Conservation (phyloP, 1,140 invertebrate species). For the Brachionus koreanus region DNA sequence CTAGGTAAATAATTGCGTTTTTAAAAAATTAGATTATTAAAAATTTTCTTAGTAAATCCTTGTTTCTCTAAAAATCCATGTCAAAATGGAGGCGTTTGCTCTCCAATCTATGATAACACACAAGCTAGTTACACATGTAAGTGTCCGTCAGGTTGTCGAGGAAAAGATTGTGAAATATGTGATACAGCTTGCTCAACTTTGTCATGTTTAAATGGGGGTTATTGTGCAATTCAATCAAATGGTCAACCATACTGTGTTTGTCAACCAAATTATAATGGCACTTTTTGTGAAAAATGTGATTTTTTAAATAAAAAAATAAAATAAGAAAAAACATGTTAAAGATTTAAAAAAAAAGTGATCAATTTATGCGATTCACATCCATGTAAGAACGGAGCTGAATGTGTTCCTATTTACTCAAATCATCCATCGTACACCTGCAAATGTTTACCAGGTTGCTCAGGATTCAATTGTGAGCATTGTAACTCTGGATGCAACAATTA, state of each 20-base stretch:
- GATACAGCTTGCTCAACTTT: not conserved
- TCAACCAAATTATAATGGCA: not conserved
- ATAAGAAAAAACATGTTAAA: not conserved
- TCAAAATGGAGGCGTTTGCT: not conserved
- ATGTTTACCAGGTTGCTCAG: conserved; percentile 15
- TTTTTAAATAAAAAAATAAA: not conserved
- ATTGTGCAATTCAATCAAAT: not conserved
- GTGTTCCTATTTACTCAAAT: conserved; percentile 30
- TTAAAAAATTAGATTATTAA: not conserved
- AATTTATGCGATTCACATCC: conserved; percentile 16
- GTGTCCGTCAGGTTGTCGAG: not conserved
- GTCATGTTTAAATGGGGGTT: conserved; percentile 18
- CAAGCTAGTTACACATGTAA: not conserved
- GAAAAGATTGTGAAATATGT: conserved; percentile 24
- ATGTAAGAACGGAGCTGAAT: conserved; percentile 22
- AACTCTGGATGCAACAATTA: conserved; percentile 13
- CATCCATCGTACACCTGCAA: conserved; percentile 12
- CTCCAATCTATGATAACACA: not conserved
- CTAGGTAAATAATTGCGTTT: not conserved
- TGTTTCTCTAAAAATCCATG: conserved; percentile 11
- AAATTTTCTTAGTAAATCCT: not conserved
- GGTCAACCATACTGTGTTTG: conserved; percentile 26
- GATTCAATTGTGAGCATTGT: conserved; percentile 24
- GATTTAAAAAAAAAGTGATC: not conserved
- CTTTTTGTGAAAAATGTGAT: conserved; percentile 12